Conservation (phyloP, 2,888 invertebrate species). For the Microplitis manilae region DNA sequence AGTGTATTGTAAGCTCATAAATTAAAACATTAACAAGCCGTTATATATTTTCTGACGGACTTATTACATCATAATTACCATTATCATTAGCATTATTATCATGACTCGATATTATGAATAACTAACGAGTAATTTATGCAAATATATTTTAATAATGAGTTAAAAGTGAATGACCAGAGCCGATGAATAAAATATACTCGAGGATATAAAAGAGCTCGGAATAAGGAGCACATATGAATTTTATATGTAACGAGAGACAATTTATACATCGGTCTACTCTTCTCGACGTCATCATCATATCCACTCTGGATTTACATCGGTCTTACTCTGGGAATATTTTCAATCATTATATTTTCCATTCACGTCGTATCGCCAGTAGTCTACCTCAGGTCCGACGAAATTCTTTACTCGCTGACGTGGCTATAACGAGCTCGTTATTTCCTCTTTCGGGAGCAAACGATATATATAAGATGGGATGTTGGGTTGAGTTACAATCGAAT, state of each 20-base stretch:
- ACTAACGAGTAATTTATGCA: not conserved
- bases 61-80: not conserved
- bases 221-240: not conserved
- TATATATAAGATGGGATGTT: constrained; percentile 53
- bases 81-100: not conserved
- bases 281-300: constrained; percentile 13
- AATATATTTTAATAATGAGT: not conserved
- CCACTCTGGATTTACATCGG: not conserved
- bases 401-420: constrained; percentile 29
- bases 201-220: not conserved
- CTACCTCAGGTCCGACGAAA: constrained; percentile 32
- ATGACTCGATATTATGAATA: too few species aligned
- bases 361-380: constrained; percentile 26
- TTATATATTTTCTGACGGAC: not conserved
- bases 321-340: constrained; percentile 21
- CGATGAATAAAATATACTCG: not conserved
- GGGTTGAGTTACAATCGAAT: constrained; percentile 36
- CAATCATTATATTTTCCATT: constrained; percentile 41
- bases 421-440: constrained; percentile 58
- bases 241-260: constrained; percentile 29
- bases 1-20: constrained; percentile 54
- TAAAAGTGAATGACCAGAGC: not conserved
- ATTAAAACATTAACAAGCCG: constrained; percentile 32
- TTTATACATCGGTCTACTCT: constrained; percentile 19
- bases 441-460: constrained; percentile 32